phyloP scores from a whole-genome alignment of 2,888 invertebrate species.

The Xanthia icteritia region DNA sequence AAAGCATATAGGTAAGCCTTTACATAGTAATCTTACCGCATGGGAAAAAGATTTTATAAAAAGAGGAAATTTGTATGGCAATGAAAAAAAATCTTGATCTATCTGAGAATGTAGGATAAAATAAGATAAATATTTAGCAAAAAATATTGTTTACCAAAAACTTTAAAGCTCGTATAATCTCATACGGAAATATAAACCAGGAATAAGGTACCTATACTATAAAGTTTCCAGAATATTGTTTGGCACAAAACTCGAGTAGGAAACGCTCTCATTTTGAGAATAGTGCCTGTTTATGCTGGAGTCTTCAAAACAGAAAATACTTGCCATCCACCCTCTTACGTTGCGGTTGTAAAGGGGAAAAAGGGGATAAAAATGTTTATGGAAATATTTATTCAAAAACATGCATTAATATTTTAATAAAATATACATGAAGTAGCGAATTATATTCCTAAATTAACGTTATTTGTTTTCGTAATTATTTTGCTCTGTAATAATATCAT shows the following conservation, averaged over 20 bases:
- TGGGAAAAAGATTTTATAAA: not conserved
- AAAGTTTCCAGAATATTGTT: conserved; percentile 74
- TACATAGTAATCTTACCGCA: not conserved
- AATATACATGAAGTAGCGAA: conserved; percentile 49
- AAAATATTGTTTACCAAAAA: conserved; percentile 48
- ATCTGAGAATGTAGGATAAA: not conserved
- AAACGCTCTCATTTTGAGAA: conserved; percentile 72
- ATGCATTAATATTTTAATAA: conserved; percentile 66
- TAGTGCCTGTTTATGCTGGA: conserved; percentile 74
- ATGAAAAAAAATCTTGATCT: not conserved
- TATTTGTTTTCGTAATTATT: conserved; percentile 53
- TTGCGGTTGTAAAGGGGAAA: conserved; percentile 61
- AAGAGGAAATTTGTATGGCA: not conserved
- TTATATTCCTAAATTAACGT: conserved; percentile 55
- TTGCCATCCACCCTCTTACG: conserved; percentile 72
- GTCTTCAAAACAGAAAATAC: conserved; percentile 76
- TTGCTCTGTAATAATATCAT: conserved; percentile 28
- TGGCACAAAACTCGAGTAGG: conserved; percentile 74
- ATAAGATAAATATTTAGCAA: not conserved
- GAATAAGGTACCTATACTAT: conserved; percentile 68
- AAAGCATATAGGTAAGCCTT: conserved; percentile 10
- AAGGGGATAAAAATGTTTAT: conserved; percentile 68
- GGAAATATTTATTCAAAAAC: conserved; percentile 68
- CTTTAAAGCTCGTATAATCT: conserved; percentile 65
- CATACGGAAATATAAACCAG: conserved; percentile 65